Evolutionary conservation across 2,888 invertebrate genomes (phyloP).

Genomic region (Yponomeuta malinellus): DNA sequence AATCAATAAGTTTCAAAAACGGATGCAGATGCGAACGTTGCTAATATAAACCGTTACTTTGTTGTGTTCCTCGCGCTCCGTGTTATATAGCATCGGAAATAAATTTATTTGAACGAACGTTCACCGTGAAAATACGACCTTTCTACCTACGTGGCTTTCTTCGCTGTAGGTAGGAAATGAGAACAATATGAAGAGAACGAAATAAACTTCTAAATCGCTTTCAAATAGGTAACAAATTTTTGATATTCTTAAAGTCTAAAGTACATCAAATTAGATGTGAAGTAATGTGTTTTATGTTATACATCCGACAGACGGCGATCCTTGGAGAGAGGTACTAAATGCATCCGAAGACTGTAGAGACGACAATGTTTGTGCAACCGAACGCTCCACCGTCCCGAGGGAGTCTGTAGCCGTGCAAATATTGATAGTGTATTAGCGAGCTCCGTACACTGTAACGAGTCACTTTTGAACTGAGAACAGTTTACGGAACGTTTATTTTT

Average conservation of each 20-base stretch:
- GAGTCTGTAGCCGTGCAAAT: constrained; percentile 6
- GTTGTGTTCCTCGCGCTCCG: constrained; percentile 19
- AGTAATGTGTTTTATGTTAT: neutral
- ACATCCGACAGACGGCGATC: neutral
- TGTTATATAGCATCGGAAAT: constrained; percentile 1
- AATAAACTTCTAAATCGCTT: neutral
- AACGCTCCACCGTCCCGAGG: constrained; percentile 19
- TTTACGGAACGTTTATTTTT: constrained; percentile 28
- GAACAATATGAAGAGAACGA: neutral
- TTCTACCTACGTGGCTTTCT: neutral
- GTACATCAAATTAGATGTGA: neutral
- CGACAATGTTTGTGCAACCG: constrained; percentile 51
- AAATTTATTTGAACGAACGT: constrained; percentile 1
- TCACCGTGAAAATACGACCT: neutral
- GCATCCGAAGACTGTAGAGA: constrained; percentile 33
- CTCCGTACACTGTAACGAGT: constrained; percentile 43
- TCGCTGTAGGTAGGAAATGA: neutral
- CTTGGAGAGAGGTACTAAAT: constrained; percentile 8
- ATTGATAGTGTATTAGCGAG: constrained; percentile 63
- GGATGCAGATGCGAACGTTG: constrained; percentile 53
- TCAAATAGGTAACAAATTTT: neutral
- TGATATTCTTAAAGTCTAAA: neutral
- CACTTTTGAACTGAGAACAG: constrained; percentile 37
- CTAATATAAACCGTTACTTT: constrained; percentile 36
- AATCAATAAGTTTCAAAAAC: constrained; percentile 48